phyloP scores from a whole-genome alignment of 2,888 invertebrate species.

The Drosophila percnosoma region DNA sequence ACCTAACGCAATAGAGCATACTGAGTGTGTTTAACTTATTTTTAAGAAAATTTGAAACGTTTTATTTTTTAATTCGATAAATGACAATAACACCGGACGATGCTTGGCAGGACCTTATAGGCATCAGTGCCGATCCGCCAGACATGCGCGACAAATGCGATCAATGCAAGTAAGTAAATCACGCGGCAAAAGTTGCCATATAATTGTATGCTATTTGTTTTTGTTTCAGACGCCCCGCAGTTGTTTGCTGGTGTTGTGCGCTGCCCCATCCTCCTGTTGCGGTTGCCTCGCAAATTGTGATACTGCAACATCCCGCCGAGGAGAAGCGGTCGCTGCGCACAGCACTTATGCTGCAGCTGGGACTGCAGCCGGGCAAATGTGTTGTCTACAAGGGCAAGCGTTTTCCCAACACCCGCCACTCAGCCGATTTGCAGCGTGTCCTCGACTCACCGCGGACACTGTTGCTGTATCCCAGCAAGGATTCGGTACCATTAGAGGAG shows the following conservation, averaged over 20 bases:
- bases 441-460: conserved; percentile 88
- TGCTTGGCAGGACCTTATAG: conserved; percentile 90
- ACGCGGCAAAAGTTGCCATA: neutral
- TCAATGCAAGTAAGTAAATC: conserved; percentile 88
- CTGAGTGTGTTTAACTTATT: conserved; percentile 13
- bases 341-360: conserved; percentile 94
- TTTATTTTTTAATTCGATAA: conserved; percentile 27
- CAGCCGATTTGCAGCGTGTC: conserved; percentile 87
- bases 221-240: conserved; percentile 89
- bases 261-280: conserved; percentile 89
- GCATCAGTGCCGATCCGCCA: conserved; percentile 92
- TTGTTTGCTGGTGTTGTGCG: conserved; percentile 96
- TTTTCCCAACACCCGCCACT: conserved; percentile 89
- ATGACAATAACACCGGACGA: conserved; percentile 75
- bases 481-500: conserved; percentile 89
- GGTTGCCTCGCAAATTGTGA: conserved; percentile 90
- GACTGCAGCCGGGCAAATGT: conserved; percentile 91
- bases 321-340: conserved; percentile 95
- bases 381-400: conserved; percentile 89
- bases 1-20: conserved; percentile 12
- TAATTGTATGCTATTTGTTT: conserved; percentile 58
- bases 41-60: conserved; percentile 33
- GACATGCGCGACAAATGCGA: conserved; percentile 88
- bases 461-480: conserved; percentile 92
- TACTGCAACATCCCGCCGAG: conserved; percentile 97